These are phyloP conservation scores for human DNA, from an alignment of 2,113 vertebrate genomes.

Conservation along the genomic window DNA sequence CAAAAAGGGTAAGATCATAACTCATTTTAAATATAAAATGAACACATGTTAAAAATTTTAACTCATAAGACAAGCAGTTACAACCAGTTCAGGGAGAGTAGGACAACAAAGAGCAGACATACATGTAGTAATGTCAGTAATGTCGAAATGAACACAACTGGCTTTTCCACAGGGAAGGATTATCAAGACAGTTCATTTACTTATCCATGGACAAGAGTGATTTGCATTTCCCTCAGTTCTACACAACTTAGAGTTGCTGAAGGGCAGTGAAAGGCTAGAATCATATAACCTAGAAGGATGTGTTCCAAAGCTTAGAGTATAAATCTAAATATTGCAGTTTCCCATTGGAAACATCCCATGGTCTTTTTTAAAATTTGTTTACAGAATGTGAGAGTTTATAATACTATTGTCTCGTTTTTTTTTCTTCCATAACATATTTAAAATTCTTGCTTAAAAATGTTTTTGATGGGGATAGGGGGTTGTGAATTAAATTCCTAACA, in stretches of 20 bases:
- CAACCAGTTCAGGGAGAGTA: not conserved
- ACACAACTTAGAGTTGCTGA: not conserved
- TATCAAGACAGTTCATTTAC: not conserved
- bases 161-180: not conserved
- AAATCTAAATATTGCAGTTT: not conserved
- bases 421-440: not conserved
- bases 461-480: not conserved
- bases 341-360: not conserved
- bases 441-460: not conserved
- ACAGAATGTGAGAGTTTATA: not conserved
- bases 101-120: not conserved
- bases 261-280: not conserved
- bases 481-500: not conserved
- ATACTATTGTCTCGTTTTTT: not conserved
- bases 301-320: too few species aligned
- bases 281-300: not conserved
- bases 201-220: not conserved
- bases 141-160: not conserved
- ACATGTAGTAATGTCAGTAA: not conserved
- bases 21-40: not conserved
- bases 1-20: not conserved
- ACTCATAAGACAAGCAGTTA: not conserved
- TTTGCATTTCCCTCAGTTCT: not conserved
- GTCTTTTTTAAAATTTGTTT: not conserved
- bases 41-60: not conserved